Percentiles rank a stretch among this genome's conserved stretches.
Evolutionary conservation across 2,888 invertebrate genomes (phyloP).

Genomic region (Stenoptilia bipunctidactyla): DNA sequence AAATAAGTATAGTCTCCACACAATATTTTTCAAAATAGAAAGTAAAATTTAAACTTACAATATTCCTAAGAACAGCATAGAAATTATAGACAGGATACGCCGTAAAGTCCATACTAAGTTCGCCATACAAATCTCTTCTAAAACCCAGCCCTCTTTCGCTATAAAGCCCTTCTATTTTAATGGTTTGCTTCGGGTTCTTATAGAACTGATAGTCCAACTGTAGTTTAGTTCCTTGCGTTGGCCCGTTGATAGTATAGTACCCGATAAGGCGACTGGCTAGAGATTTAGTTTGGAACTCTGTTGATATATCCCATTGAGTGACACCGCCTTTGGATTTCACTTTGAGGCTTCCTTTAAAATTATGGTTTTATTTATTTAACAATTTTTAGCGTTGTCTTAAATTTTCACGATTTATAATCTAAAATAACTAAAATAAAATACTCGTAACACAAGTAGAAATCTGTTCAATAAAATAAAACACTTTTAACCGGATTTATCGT

Average conservation of each 20-base stretch:
- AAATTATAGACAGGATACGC: conserved; percentile 84
- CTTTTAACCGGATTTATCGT: no score
- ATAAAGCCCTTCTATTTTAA: conserved; percentile 55
- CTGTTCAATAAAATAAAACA: no score
- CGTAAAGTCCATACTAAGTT: conserved; percentile 77
- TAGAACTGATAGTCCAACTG: conserved; percentile 77
- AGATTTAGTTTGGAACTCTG: conserved; percentile 84
- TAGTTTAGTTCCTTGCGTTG: conserved; percentile 69
- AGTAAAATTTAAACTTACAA: conserved; percentile 50
- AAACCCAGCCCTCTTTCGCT: conserved; percentile 72
- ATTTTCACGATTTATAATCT: no score
- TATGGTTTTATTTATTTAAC: neutral
- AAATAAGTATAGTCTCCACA: conserved; percentile 10
- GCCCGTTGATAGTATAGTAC: conserved; percentile 73
- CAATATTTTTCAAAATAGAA: conserved; percentile 2
- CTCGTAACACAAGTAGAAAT: no score
- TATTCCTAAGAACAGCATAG: conserved; percentile 73
- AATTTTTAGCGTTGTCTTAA: no score
- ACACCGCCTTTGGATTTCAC: conserved; percentile 69
- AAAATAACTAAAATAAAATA: no score
- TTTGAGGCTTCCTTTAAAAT: conserved; percentile 36
- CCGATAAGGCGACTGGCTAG: conserved; percentile 80
- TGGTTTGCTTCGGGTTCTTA: conserved; percentile 65
- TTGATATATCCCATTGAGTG: conserved; percentile 80
- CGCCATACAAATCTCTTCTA: conserved; percentile 73